phyloP scores from a whole-genome alignment of 2,888 invertebrate genomes.

The Clunio marinus region DNA sequence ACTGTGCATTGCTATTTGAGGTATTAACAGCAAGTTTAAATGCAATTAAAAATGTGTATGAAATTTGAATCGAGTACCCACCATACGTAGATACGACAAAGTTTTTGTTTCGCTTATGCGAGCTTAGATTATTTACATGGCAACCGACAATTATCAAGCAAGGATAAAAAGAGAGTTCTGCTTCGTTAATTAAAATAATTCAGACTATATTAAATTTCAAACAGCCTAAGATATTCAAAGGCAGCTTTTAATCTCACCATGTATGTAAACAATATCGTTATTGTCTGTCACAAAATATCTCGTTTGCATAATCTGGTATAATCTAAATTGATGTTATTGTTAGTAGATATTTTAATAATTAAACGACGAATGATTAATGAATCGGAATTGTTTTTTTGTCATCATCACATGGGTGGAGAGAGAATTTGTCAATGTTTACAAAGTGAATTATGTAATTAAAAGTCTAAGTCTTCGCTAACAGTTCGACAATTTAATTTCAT shows the following conservation, averaged over 20 bases:
- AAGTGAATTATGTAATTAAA: no score
- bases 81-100: no score
- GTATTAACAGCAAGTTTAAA: not conserved
- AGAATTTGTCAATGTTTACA: no score
- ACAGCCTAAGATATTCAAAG: not conserved
- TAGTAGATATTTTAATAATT: not conserved
- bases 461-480: no score
- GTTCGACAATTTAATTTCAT: no score
- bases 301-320: conserved; percentile 25
- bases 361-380: conserved; percentile 8
- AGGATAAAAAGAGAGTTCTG: not conserved
- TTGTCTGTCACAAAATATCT: not conserved
- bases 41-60: not conserved
- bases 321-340: conserved; percentile 25
- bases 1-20: not conserved
- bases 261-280: not conserved
- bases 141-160: conserved; percentile 3
- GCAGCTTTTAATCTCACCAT: not conserved
- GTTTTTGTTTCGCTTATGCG: no score
- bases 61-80: not conserved
- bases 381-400: not conserved
- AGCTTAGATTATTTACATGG: no score
- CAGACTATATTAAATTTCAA: not conserved
- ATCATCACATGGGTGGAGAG: no score
- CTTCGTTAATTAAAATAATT: conserved; percentile 4